Conservation (phyloP, 2,888 invertebrate genomes). For the Coelinius sp. region DNA sequence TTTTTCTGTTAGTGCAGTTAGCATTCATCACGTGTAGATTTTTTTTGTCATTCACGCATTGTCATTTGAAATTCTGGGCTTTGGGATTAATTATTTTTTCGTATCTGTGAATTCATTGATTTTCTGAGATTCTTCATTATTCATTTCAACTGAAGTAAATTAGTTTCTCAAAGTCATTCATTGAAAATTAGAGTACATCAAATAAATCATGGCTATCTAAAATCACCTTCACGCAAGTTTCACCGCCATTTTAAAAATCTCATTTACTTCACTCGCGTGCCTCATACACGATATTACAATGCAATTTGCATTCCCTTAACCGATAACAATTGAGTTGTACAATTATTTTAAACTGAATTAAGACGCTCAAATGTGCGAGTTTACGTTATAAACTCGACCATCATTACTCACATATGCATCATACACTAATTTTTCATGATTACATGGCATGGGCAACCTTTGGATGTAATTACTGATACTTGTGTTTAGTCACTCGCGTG, state of each 20-base stretch:
- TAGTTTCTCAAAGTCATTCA: too few species aligned
- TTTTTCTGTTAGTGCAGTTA: slow-evolving; percentile 10
- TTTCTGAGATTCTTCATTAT: too few species aligned
- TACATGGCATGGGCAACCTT: neutral
- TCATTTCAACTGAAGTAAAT: too few species aligned
- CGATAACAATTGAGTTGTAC: slow-evolving; percentile 22
- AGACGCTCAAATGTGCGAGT: slow-evolving; percentile 13
- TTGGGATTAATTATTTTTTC: neutral
- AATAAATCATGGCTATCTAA: neutral
- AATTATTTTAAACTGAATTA: slow-evolving; percentile 16
- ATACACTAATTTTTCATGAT: slow-evolving; percentile 9
- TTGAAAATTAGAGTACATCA: too few species aligned
- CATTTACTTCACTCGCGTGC: neutral
- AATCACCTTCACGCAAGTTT: neutral
- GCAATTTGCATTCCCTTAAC: neutral
- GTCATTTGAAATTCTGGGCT: neutral
- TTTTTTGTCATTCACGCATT: neutral
- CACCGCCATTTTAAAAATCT: neutral
- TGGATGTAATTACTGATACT: slow-evolving; percentile 13
- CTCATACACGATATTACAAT: neutral
- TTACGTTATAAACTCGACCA: neutral
- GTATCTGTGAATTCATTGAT: neutral
- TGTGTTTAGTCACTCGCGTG: slow-evolving; percentile 4
- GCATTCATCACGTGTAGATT: neutral
- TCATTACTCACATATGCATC: slow-evolving; percentile 10